phyloP scores from a whole-genome alignment of 1,140 invertebrate species.

The Lucilia sericata region DNA sequence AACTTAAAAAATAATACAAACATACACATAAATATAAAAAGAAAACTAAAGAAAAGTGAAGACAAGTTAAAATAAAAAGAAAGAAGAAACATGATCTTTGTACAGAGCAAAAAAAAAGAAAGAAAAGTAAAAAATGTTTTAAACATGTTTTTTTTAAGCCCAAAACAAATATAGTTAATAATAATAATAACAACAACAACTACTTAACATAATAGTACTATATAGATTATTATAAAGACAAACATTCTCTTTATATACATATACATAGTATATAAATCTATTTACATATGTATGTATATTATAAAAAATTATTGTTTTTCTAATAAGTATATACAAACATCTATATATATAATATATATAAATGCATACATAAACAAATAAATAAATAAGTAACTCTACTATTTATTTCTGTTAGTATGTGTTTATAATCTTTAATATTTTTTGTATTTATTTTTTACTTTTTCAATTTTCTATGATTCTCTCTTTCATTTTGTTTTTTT shows the following conservation, averaged over 20 bases:
- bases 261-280: too few relatives aligned
- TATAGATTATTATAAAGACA: neutral
- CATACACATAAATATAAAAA: neutral
- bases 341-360: too few relatives aligned
- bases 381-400: neutral
- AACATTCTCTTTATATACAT: neutral
- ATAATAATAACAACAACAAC: neutral
- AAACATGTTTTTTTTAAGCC: neutral
- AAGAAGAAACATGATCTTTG: constrained; percentile 3
- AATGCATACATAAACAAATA: too few relatives aligned
- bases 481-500: constrained; percentile 55
- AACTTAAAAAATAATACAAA: constrained; percentile 22
- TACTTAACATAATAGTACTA: neutral
- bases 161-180: neutral
- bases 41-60: neutral
- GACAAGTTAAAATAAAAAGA: neutral
- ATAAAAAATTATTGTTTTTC: too few relatives aligned
- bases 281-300: too few relatives aligned
- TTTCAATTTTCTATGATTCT: neutral
- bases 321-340: too few relatives aligned
- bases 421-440: neutral
- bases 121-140: neutral
- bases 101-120: neutral
- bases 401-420: neutral
- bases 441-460: neutral